Evolutionary conservation across 2,888 invertebrate genomes (phyloP), one percentile per base, ranked within the genome.

Genomic region (Chalcis sispes): DNA sequence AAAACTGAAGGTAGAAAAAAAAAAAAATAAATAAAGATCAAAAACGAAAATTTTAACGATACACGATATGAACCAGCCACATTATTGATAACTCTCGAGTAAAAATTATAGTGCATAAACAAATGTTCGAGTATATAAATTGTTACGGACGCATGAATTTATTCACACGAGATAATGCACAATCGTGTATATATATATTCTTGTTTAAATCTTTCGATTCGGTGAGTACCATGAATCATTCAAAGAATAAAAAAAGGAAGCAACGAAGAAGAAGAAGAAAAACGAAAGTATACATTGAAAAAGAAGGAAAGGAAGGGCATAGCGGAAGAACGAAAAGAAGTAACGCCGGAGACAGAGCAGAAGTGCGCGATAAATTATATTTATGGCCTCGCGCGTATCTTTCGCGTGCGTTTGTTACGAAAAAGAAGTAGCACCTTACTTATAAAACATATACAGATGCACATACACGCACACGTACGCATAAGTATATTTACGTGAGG

Each of bases 321-420:
- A n/a, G 25, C n/a, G 3, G 1, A 50, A 36, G 18, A 36, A n/a
- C n/a, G 23, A 20, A 8, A 50, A 18, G 5, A 52, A 15, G 32
- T 8, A 23, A 5, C 58, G 40, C n/a, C 5, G 25, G 40, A 64
- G 64, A 65, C 62, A 48, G 40, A n/a, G 29, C 18, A 58, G 50
- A 29, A 54, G 64, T 52, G 27, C 46, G 62, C 65, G 59, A 71
- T 75, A 75, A 75, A 75, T 75, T 65, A 59, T 71, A 66, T 75
- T 75, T 75, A 75, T 54, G 65, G 46, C 18, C 20, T 46, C n/a
- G 46, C 32, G 46, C 48, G 32, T 32, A 50, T 64, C 7, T 32
- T 64, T 50, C 7, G 50, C 20, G 48, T 1, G n/a, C 7, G 64
- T 0, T 25, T 8, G 25, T 2, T 7, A 36, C 4, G 36, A 10